These are phyloP conservation scores for Trachelus stipa DNA, from an alignment of 2,888 invertebrate genomes.

Conservation along the genomic window DNA sequence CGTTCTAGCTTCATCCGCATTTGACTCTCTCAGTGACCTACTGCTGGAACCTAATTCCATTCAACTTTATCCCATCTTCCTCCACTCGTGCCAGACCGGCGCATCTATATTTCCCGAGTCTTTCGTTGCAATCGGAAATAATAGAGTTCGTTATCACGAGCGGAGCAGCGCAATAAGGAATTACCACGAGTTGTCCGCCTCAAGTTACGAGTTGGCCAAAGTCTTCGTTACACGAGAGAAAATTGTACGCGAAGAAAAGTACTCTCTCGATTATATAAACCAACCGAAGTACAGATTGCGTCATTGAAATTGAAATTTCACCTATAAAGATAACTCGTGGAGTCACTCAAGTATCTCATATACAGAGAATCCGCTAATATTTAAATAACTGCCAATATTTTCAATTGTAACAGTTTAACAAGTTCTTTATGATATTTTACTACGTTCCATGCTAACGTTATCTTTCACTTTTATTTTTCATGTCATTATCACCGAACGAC, in stretches of 20 bases:
- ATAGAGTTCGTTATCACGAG: conserved; percentile 35
- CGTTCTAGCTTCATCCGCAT: background rate
- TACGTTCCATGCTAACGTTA: background rate
- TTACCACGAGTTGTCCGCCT: conserved; percentile 8
- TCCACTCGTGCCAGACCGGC: conserved; percentile 25
- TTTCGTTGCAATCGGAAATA: conserved; percentile 33
- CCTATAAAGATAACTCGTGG: background rate
- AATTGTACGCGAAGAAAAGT: background rate
- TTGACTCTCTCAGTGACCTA: background rate
- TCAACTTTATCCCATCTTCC: conserved; percentile 10
- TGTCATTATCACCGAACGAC: conserved; percentile 13
- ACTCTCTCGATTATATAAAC: background rate
- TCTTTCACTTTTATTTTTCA: conserved; percentile 16
- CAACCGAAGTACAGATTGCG: background rate
- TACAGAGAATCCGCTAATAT: no score
- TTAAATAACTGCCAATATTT: no score
- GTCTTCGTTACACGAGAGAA: background rate
- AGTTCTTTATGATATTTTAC: accelerated
- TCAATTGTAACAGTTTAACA: no score
- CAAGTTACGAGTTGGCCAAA: background rate
- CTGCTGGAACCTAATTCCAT: conserved; percentile 2
- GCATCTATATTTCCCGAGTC: conserved; percentile 20
- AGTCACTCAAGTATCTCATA: background rate
- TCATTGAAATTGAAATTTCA: background rate
- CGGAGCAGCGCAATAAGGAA: conserved; percentile 39